These are phyloP conservation scores for Paratilapia polleni DNA, from an alignment of 2,113 vertebrate genomes.

Conservation along the genomic window DNA sequence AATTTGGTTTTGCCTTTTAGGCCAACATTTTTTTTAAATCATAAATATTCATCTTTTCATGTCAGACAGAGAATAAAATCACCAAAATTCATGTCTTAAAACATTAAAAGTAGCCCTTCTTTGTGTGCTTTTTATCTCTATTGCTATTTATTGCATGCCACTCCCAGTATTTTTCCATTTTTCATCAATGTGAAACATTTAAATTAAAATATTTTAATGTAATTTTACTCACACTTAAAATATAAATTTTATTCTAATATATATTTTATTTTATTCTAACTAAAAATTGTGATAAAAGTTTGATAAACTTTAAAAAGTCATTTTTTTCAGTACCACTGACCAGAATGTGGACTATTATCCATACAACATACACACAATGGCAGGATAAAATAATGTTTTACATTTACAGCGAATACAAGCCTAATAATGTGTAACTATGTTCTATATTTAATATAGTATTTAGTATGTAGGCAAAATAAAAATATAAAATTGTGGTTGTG, in stretches of 20 bases:
- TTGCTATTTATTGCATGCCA: not conserved
- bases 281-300: no score
- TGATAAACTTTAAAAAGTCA: no score
- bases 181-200: fast-evolving
- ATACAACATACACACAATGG: not conserved
- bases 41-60: not conserved
- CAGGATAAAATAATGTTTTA: not conserved
- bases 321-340: no score
- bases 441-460: not conserved
- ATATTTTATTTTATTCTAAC: no score
- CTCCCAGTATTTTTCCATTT: fast-evolving
- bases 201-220: not conserved
- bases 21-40: not conserved
- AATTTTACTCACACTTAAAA: no score
- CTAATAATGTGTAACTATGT: not conserved
- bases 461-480: no score
- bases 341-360: no score
- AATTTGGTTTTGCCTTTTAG: no score
- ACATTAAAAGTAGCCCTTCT: not conserved
- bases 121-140: not conserved
- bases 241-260: not conserved
- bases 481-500: not conserved
- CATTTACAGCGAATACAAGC: not conserved
- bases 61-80: not conserved
- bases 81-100: no score